Base-by-base conservation (phyloP, 37 sponge, comb jelly and placozoan species). In the Ianthella basta region DNA sequence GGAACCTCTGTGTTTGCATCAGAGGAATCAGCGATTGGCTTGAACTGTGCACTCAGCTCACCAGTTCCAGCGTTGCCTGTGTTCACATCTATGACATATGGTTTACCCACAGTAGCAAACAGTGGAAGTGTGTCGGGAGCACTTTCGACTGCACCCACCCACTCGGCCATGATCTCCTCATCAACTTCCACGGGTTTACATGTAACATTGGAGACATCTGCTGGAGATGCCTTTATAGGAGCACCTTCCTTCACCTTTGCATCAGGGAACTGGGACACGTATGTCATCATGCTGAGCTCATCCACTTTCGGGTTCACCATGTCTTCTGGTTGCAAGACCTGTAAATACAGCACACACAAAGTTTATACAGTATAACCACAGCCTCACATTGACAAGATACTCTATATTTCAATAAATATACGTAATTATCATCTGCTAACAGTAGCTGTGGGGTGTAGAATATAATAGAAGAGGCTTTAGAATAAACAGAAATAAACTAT, bases 271-370 rank as follows among this genome's bases (percentile, higher is more conserved):
- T 93, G 82, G 21, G 99, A 99, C 56, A 99, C 88, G 82, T 99
- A 99, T 27, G 99, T 97, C 97, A 99, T 96, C 95, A 99, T 91
- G 60, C 96, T 95, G 69, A 97, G 89, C 81, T 99, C 99, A 80
- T 99, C 99, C 27, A 99, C 92, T 56, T 92, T 82, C 23, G 99
- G 96, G 70, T 94, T 94, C 66, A 86, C 85, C 89, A 98, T 94
- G 87, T 98, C 99, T 50, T 94, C 92, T 40, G 99, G 99, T 20
- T 78, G 91, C 72, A 98, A 53, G 16, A 97, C 86, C 91, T 94
- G 50, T 8, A 44, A 44, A 35, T n/a, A n/a, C n/a, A n/a, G n/a
- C n/a, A n/a, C n/a, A n/a, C n/a, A n/a, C n/a, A n/a, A n/a, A n/a
- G n/a, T n/a, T n/a, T n/a, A n/a, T n/a, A n/a, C n/a, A n/a, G n/a